Evolutionary conservation across 2,797 vertebrate species (phyloP).

Genomic region (Thamnophis elegans): DNA sequence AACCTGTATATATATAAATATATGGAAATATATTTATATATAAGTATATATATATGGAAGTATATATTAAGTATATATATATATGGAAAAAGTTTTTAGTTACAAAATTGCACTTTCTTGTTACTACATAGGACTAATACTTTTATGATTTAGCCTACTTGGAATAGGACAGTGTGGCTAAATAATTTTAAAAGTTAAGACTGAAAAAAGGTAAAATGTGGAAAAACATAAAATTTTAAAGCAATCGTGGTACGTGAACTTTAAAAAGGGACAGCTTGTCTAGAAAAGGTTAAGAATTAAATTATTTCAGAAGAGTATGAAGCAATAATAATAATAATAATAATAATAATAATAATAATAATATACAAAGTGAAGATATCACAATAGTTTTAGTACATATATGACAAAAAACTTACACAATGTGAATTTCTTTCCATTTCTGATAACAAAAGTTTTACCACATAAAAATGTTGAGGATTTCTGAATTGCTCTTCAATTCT

Average conservation of each 20-base stretch:
- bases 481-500: slow-evolving; percentile 74
- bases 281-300: slow-evolving; percentile 40
- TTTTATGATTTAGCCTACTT: slow-evolving; percentile 47
- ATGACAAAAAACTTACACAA: slow-evolving; percentile 69
- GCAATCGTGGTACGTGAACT: slow-evolving; percentile 52
- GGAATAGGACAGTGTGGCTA: slow-evolving; percentile 12
- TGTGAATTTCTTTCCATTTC: slow-evolving; percentile 76
- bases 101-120: slow-evolving; percentile 61
- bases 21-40: no score
- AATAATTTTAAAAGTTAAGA: not conserved
- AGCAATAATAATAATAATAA: slow-evolving; percentile 20
- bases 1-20: slow-evolving; percentile 31
- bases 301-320: slow-evolving; percentile 43
- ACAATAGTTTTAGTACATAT: slow-evolving; percentile 73
- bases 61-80: no score
- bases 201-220: not conserved
- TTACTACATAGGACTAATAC: slow-evolving; percentile 44
- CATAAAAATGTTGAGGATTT: slow-evolving; percentile 75
- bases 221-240: slow-evolving; percentile 40
- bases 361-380: slow-evolving; percentile 68
- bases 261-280: slow-evolving; percentile 56
- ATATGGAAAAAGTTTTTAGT: no score
- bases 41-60: no score
- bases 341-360: slow-evolving; percentile 32
- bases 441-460: slow-evolving; percentile 81